phyloP scores from a whole-genome alignment of 2,113 vertebrate species.

The Cinclus mexicanus region DNA sequence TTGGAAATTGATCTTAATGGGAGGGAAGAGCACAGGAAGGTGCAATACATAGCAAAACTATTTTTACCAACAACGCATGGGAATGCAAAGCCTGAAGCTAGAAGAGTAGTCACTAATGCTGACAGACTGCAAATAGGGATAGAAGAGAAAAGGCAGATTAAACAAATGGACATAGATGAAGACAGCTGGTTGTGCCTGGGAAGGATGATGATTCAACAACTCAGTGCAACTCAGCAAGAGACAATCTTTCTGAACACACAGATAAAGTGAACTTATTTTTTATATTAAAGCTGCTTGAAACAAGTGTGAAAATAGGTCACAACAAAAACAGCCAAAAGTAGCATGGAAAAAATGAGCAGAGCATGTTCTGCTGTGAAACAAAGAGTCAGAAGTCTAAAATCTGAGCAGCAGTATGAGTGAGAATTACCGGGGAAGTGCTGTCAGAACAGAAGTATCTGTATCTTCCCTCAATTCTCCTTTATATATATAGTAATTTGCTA shows the following conservation, averaged over 20 bases:
- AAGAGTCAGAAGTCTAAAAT: neutral
- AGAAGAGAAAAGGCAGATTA: neutral
- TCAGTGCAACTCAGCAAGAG: neutral
- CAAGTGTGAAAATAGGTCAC: neutral
- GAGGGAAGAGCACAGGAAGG: neutral
- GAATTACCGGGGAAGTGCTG: neutral
- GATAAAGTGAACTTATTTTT: neutral
- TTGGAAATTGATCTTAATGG: neutral
- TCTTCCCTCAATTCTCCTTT: neutral
- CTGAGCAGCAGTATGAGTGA: neutral
- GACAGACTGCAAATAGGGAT: neutral
- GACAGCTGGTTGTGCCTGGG: neutral
- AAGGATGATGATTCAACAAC: neutral
- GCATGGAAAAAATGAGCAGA: neutral
- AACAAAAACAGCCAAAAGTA: neutral
- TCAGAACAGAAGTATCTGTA: neutral
- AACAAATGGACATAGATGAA: neutral
- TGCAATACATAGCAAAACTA: neutral
- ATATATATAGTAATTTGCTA: neutral
- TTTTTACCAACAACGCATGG: neutral
- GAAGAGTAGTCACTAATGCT: neutral
- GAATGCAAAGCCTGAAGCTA: neutral
- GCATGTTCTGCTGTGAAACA: neutral
- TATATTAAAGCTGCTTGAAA: neutral
- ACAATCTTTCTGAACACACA: neutral